Percentiles rank a stretch among this genome's conserved stretches.
phyloP scores from a whole-genome alignment of 2,113 vertebrate species.

The Hippocampus barbouri region DNA sequence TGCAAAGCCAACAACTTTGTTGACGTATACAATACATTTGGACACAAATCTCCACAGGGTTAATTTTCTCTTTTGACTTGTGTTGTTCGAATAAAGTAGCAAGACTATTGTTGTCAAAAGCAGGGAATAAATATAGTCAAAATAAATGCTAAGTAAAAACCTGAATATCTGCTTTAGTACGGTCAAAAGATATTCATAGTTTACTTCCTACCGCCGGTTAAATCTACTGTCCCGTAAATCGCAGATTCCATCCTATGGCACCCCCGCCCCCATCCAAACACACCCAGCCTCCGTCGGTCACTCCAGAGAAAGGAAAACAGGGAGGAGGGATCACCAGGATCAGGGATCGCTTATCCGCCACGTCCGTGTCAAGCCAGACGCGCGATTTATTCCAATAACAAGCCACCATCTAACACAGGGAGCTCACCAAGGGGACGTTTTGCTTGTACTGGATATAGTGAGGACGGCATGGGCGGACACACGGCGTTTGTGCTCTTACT shows the following conservation, averaged over 20 bases:
- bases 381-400: not conserved
- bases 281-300: conserved; percentile 22
- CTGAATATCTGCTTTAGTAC: not conserved
- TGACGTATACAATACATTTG: too few species aligned
- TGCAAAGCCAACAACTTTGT: too few species aligned
- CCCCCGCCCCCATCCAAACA: conserved; percentile 38
- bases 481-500: conserved; percentile 67
- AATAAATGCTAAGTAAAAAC: too few species aligned
- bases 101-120: too few species aligned
- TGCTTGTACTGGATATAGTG: conserved; percentile 33
- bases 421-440: conserved; percentile 18
- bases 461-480: conserved; percentile 63
- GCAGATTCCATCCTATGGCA: not conserved
- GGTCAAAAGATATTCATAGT: not conserved
- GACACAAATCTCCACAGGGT: too few species aligned
- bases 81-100: too few species aligned
- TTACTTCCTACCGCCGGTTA: not conserved
- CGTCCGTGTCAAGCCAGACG: conserved; percentile 1
- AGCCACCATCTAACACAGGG: not conserved
- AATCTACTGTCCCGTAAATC: not conserved
- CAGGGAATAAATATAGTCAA: too few species aligned
- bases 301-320: conserved; percentile 30
- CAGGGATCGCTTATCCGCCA: conserved; percentile 11
- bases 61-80: too few species aligned
- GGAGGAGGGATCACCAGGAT: conserved; percentile 38